Evolutionary conservation across 2,113 vertebrate species (phyloP), one percentile per base, ranked within the genome.

Genomic region (Lasiurus cinereus): DNA sequence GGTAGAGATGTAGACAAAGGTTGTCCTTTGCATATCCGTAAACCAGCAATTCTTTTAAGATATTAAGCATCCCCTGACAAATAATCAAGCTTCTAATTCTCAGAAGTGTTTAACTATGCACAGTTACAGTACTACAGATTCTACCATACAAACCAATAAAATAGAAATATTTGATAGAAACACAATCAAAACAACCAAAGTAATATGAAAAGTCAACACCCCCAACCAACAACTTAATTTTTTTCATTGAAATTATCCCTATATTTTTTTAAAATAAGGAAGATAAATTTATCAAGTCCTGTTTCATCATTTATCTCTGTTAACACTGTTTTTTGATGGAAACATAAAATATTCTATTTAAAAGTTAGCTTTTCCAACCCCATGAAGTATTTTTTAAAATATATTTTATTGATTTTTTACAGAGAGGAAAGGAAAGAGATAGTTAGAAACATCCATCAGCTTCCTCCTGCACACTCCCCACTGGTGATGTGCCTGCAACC

Each of bases 91-190:
- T 91, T 66, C 48, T 33, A 59, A 82, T 54, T 95, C 15, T 69
- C 43, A 56, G 39, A 78, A 43, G 50, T 54, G 77, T 66, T 90
- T 54, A 66, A 90, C 90, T 76, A 24, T 74, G 4, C n/a, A 74
- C 39, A 89, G 52, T 89, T 93, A 59, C 9, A 94, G 70, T 73
- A 73, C 27, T 90, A 70, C 52, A 67, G 36, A 67, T 73, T 48
- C 56, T 82, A 69, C 59, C 80, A 74, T 18, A 64, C 43, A 91
- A 88, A 91, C 13, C 16, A 76, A 31, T 83, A 22, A 93, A 79
- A 86, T 78, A 70, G n/a, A 48, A n/a, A 72, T 36, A 80, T 83
- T 93, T 95, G 69, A 83, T 95, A 54, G 69, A 94, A 91, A 83
- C 59, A 83, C 64, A 78, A 69, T 36, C 31, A 48, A 80, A 19